Percentiles rank a stretch among this genome's conserved stretches.
phyloP scores from a whole-genome alignment of 2,888 invertebrate species.

The Apodemia duryi region DNA sequence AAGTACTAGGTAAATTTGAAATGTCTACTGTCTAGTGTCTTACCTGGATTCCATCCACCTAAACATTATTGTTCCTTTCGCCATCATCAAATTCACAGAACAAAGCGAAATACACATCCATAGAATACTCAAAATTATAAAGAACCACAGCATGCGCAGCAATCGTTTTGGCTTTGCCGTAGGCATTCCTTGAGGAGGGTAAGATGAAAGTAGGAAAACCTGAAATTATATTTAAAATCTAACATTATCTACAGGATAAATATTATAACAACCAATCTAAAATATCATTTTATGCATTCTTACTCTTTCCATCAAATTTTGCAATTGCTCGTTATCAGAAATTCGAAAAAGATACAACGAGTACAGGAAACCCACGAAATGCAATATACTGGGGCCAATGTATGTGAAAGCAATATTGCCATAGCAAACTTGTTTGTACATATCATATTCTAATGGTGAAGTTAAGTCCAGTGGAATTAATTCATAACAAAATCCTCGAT shows the following conservation, averaged over 20 bases:
- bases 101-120: constrained; percentile 85
- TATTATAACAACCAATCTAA: neutral
- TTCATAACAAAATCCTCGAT: constrained; percentile 85
- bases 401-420: constrained; percentile 86
- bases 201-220: constrained; percentile 87
- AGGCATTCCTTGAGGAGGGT: constrained; percentile 81
- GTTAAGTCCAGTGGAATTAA: constrained; percentile 61
- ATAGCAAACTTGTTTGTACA: constrained; percentile 82
- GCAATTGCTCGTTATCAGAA: constrained; percentile 89
- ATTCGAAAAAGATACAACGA: constrained; percentile 86
- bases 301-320: constrained; percentile 90
- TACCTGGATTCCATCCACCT: constrained; percentile 82
- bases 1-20: too few species aligned
- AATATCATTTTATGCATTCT: constrained; percentile 35
- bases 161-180: constrained; percentile 83
- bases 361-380: constrained; percentile 85
- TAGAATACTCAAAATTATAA: constrained; percentile 82
- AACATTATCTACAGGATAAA: neutral
- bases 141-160: constrained; percentile 85
- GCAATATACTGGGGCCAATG: constrained; percentile 85
- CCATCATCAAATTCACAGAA: constrained; percentile 83
- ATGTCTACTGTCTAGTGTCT: neutral
- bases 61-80: constrained; percentile 80
- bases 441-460: constrained; percentile 62
- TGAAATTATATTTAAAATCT: constrained; percentile 40